phyloP scores from a whole-genome alignment of 2,113 vertebrate species.

The Psophia crepitans region DNA sequence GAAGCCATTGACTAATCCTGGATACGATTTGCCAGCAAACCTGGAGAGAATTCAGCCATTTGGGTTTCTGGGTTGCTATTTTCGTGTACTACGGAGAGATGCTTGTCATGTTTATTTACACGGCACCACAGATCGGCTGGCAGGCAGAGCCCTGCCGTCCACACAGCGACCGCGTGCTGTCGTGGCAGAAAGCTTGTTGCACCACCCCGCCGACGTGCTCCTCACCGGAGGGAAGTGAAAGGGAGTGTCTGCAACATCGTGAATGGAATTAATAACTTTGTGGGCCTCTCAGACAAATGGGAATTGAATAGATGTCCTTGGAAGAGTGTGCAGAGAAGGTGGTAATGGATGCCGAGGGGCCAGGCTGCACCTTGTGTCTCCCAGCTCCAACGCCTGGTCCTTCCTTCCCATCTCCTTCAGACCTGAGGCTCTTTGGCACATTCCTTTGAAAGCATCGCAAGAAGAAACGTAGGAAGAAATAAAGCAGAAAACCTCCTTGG shows the following conservation, averaged over 20 bases:
- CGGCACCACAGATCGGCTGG: rapidly evolving
- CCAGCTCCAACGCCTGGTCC: not conserved
- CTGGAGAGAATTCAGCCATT: not conserved
- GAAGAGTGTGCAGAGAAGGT: not conserved
- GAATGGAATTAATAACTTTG: not conserved
- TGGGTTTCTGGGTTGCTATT: not conserved
- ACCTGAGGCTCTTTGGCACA: not conserved
- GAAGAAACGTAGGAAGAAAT: not conserved
- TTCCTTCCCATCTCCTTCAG: not conserved
- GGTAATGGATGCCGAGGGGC: not conserved
- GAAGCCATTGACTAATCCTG: not conserved
- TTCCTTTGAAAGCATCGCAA: not conserved
- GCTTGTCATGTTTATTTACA: not conserved
- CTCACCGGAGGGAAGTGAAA: not conserved
- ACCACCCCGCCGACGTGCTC: not conserved
- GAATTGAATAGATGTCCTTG: not conserved
- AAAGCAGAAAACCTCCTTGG: not conserved
- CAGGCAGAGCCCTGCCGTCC: not conserved
- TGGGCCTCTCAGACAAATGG: not conserved
- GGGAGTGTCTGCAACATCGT: not conserved
- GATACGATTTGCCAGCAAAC: not conserved
- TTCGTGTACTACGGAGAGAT: rapidly evolving
- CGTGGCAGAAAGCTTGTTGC: not conserved
- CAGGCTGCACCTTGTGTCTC: not conserved
- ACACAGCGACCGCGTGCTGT: not conserved